Evolutionary conservation across 1,140 invertebrate genomes (phyloP).

Genomic region (Trissolcus basalis): DNA sequence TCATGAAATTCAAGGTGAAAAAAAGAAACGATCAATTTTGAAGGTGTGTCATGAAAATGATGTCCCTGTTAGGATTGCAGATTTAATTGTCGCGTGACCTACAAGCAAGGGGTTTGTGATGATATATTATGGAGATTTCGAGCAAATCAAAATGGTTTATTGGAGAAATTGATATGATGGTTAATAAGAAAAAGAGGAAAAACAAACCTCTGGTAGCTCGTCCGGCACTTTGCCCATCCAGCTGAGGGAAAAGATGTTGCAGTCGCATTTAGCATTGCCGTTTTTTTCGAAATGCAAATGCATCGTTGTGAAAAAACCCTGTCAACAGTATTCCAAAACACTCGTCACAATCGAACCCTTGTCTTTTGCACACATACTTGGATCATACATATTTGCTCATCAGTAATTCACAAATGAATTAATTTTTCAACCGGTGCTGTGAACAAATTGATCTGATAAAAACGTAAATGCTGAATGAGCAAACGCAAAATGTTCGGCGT

Average conservation of each 20-base stretch:
- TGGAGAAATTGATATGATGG: not conserved
- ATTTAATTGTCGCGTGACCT: conserved; percentile 32
- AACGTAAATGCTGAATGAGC: too few relatives aligned
- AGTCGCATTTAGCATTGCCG: conserved; percentile 94
- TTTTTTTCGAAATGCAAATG: conserved; percentile 95
- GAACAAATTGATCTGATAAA: too few relatives aligned
- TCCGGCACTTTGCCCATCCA: conserved; percentile 99
- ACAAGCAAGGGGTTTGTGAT: not conserved
- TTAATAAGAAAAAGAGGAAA: not conserved
- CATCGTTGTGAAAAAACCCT: conserved; percentile 76
- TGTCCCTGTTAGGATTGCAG: conserved; percentile 7
- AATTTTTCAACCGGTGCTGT: not conserved
- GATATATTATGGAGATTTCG: conserved; percentile 25
- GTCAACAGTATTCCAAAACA: conserved; percentile 35
- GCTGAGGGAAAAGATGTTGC: conserved; percentile 94
- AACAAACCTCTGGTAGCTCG: conserved; percentile 89
- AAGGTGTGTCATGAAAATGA: conserved; percentile 33
- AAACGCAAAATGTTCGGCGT: too few relatives aligned
- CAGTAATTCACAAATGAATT: too few relatives aligned
- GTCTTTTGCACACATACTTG: conserved; percentile 8
- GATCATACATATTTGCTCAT: not conserved
- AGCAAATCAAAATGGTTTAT: too few relatives aligned
- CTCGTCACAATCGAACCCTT: conserved; percentile 32
- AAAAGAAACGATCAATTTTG: not conserved
- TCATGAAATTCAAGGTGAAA: not conserved